These are phyloP conservation scores for Syngnathoides biaculeatus DNA, from an alignment of 2,113 vertebrate genomes.

Conservation along the genomic window DNA sequence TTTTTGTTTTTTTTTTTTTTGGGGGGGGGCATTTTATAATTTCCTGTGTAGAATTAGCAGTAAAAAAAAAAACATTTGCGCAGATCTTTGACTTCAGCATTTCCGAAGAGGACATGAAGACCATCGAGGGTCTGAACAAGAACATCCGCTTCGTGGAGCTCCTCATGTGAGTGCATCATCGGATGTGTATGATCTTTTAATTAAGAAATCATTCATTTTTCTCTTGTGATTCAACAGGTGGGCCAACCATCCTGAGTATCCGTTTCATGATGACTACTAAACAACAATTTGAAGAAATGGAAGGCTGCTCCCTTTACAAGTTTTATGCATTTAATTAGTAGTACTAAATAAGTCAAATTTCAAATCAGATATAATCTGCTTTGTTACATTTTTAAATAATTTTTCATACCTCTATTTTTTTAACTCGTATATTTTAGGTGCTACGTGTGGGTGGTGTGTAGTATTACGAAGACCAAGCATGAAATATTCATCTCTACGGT, in stretches of 20 bases:
- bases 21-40: neutral
- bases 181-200: neutral
- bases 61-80: neutral
- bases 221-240: slow-evolving; percentile 53
- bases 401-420: neutral
- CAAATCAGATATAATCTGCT: neutral
- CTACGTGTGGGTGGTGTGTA: too few species aligned
- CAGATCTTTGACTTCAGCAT: slow-evolving; percentile 91
- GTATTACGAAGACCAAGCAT: neutral
- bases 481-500: neutral
- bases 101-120: slow-evolving; percentile 84
- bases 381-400: neutral
- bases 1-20: too few species aligned
- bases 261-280: slow-evolving; percentile 67
- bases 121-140: slow-evolving; percentile 83
- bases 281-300: neutral
- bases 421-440: neutral
- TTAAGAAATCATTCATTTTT: neutral
- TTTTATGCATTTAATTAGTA: neutral
- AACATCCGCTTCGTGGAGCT: slow-evolving; percentile 84
- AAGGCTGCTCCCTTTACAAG: neutral
- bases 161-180: slow-evolving; percentile 76
- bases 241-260: slow-evolving; percentile 71
- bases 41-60: neutral
- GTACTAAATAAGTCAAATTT: neutral